A percentile compares a stretch with the other conserved stretches of the same genome.
phyloP scores from a whole-genome alignment of 2,888 invertebrate genomes.

The Leptodirus hochenwartii region DNA sequence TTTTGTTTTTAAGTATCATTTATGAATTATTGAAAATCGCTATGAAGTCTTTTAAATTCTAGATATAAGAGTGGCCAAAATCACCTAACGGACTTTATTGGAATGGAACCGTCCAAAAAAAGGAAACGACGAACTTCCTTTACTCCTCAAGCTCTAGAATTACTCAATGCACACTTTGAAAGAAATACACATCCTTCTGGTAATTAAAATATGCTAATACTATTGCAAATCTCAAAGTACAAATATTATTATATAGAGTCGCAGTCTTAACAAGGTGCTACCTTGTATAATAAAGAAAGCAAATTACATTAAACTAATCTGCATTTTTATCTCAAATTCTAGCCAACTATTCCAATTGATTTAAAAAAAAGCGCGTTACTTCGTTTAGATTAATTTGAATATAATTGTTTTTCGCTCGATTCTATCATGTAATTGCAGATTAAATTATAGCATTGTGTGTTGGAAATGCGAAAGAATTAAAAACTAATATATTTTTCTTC shows the following conservation, averaged over 20 bases:
- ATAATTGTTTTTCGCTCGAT: too few relatives aligned
- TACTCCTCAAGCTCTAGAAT: slow-evolving; percentile 88
- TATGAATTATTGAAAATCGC: neutral
- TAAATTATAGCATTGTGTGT: too few relatives aligned
- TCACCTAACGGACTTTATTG: slow-evolving; percentile 88
- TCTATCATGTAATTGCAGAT: too few relatives aligned
- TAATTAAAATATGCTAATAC: too few relatives aligned
- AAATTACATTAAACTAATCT: neutral
- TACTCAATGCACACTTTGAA: slow-evolving; percentile 90
- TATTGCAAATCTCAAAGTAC: too few relatives aligned
- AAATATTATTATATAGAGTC: too few relatives aligned
- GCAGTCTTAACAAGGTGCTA: neutral
- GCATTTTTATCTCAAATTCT: too few relatives aligned
- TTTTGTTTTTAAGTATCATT: neutral
- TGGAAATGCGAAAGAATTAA: slow-evolving; percentile 1
- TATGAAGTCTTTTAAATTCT: slow-evolving; percentile 23
- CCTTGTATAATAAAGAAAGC: neutral
- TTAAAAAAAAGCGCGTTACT: too few relatives aligned
- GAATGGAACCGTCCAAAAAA: slow-evolving; percentile 93
- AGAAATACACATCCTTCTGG: slow-evolving; percentile 96
- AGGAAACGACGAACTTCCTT: slow-evolving; percentile 92
- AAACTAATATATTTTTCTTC: slow-evolving; percentile 4
- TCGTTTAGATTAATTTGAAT: too few relatives aligned
- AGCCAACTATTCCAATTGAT: too few relatives aligned
- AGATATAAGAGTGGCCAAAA: slow-evolving; percentile 86